Conservation (phyloP, 2,797 vertebrate genomes). For the Chelidonichthys spinosus region DNA sequence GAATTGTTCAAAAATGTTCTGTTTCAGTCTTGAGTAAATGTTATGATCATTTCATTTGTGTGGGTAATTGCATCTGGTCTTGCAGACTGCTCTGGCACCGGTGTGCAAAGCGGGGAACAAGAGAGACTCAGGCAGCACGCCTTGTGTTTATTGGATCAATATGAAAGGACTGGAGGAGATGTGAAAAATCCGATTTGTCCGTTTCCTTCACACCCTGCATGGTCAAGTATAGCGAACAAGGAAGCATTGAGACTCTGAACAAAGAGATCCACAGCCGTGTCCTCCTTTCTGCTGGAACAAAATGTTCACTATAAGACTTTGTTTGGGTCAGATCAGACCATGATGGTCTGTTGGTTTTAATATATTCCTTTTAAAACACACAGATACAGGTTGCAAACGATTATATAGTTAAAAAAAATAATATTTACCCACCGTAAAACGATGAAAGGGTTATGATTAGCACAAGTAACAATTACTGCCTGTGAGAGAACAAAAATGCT, state of each 20-base stretch:
- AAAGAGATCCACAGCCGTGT: conserved; percentile 23
- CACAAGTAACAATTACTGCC: conserved; percentile 12
- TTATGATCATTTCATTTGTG: conserved; percentile 77
- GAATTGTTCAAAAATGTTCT: conserved; percentile 50
- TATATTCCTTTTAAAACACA: conserved; percentile 18
- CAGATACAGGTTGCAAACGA: neutral
- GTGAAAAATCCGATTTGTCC: conserved; percentile 47
- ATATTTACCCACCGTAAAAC: neutral
- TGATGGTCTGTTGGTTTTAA: neutral
- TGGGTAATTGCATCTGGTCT: conserved; percentile 76
- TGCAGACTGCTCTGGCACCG: conserved; percentile 59
- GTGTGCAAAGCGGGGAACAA: conserved; percentile 38
- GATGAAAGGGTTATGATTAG: neutral
- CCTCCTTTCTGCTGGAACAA: conserved; percentile 37
- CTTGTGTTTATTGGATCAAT: conserved; percentile 73
- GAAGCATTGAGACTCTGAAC: conserved; percentile 27
- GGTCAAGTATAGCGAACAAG: conserved; percentile 43
- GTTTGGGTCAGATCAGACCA: neutral
- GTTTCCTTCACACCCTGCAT: conserved; percentile 41
- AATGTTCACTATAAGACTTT: neutral
- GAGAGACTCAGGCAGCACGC: conserved; percentile 38
- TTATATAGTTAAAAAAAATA: neutral
- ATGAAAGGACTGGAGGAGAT: conserved; percentile 62
- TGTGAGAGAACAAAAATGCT: conserved; percentile 25
- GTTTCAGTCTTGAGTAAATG: conserved; percentile 70